Evolutionary conservation across 2,797 vertebrate genomes (phyloP).

Genomic region (Phoeniculus purpureus): DNA sequence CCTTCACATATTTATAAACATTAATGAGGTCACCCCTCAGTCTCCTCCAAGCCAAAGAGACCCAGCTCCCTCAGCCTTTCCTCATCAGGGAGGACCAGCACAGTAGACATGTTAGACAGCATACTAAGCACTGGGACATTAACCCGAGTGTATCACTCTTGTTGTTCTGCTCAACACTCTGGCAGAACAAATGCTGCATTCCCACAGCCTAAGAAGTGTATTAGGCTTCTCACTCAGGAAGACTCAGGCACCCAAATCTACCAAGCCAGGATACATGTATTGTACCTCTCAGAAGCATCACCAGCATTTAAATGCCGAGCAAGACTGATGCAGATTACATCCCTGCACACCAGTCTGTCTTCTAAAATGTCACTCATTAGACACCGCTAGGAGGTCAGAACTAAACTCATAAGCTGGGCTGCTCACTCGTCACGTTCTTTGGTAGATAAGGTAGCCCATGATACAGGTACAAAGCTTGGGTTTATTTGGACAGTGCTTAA

Average conservation of each 20-base stretch:
- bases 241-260: neutral
- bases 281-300: neutral
- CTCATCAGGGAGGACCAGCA: neutral
- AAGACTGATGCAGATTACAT: neutral
- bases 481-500: neutral
- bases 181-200: neutral
- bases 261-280: neutral
- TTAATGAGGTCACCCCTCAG: too few relatives aligned
- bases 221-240: neutral
- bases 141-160: neutral
- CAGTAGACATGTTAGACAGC: neutral
- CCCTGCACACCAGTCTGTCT: neutral
- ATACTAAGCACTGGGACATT: neutral
- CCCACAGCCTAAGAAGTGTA: neutral
- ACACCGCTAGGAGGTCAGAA: neutral
- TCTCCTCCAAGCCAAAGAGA: too few relatives aligned
- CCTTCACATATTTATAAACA: too few relatives aligned
- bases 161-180: neutral
- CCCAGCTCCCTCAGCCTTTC: neutral
- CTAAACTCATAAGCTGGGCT: neutral
- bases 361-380: neutral
- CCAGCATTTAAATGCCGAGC: neutral
- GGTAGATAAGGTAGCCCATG: neutral
- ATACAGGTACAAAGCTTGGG: neutral
- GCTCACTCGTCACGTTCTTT: neutral